A percentile compares a stretch with the other conserved stretches of the same genome.
Conservation (phyloP, 2,888 invertebrate species). For the Monochamus alternatus region DNA sequence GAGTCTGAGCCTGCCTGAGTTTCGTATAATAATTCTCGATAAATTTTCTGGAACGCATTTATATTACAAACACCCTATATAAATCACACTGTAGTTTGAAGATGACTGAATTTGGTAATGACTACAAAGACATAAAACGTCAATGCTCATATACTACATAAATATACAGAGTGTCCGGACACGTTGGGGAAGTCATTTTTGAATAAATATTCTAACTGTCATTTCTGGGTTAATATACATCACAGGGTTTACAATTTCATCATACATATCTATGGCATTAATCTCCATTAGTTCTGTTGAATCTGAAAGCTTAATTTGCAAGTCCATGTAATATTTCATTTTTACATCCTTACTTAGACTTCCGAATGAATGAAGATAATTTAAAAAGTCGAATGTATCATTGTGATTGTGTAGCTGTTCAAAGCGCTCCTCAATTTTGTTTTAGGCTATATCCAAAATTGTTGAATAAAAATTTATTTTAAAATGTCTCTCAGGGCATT, state of each 20-base stretch:
- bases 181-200: neutral
- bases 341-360: neutral
- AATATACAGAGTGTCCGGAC: neutral
- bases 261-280: neutral
- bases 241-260: neutral
- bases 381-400: neutral
- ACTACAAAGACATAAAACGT: no score
- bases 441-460: neutral
- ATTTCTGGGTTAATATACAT: neutral
- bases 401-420: neutral
- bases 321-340: neutral
- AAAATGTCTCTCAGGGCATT: neutral
- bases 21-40: no score
- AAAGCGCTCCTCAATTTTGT: neutral
- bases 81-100: no score
- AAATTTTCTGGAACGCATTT: no score
- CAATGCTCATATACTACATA: no score
- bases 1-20: no score
- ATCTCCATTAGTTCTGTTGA: neutral
- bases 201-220: constrained; percentile 1
- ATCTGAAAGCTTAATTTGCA: neutral
- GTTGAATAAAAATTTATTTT: neutral
- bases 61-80: no score
- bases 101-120: no score
- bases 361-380: neutral